A percentile compares a stretch with the other conserved stretches of the same genome.
phyloP scores from a whole-genome alignment of 2,113 vertebrate genomes.

The Phrynosoma blainvillii region DNA sequence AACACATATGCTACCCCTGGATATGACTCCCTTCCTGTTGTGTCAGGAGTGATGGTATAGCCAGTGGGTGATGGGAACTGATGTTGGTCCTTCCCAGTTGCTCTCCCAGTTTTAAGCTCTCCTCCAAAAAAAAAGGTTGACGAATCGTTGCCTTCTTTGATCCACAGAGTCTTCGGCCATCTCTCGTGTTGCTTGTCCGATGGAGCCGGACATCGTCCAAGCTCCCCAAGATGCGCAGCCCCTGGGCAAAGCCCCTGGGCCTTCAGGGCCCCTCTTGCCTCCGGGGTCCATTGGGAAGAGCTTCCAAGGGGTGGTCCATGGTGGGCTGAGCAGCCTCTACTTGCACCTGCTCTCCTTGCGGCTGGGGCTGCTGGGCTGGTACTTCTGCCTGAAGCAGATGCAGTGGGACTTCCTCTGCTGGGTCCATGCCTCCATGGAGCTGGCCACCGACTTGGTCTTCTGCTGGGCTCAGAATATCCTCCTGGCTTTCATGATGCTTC shows the following conservation, averaged over 20 bases:
- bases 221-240: not conserved
- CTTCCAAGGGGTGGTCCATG: not conserved
- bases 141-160: not conserved
- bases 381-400: not conserved
- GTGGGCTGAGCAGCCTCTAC: not conserved
- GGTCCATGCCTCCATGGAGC: conserved; percentile 2
- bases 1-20: too few species aligned
- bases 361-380: conserved; percentile 7
- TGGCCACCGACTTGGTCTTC: not conserved
- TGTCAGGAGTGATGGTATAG: too few species aligned
- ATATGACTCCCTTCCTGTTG: too few species aligned
- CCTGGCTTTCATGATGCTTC: conserved; percentile 15
- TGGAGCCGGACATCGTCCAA: not conserved
- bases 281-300: fast-evolving
- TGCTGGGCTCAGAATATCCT: conserved; percentile 7
- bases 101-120: too few species aligned
- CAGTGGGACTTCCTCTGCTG: not conserved
- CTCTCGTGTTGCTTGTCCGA: not conserved
- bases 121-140: not conserved
- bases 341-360: not conserved
- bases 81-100: too few species aligned
- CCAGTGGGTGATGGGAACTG: too few species aligned
- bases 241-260: not conserved
- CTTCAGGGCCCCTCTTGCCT: not conserved
- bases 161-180: not conserved